Percentiles rank a stretch among this genome's conserved stretches.
Conservation (phyloP, 2,797 vertebrate genomes). For the Allobates femoralis region DNA sequence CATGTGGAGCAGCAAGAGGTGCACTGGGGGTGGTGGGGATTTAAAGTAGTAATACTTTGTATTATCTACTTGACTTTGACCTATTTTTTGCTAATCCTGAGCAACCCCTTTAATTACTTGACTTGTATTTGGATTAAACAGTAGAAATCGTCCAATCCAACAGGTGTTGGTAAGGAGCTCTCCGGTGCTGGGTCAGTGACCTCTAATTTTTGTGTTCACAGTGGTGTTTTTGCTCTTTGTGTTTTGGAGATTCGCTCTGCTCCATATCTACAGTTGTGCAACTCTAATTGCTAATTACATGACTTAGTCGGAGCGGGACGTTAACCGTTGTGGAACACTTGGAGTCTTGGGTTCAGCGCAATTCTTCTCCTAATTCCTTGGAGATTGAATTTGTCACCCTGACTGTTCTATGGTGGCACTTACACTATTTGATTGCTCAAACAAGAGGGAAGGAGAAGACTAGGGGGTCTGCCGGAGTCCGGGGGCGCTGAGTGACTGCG, state of each 20-base stretch:
- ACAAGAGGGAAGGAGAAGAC: background rate
- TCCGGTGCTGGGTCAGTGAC: background rate
- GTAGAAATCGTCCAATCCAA: no score
- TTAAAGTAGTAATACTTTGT: no score
- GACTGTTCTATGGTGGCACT: constrained; percentile 59
- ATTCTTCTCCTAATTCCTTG: constrained; percentile 13
- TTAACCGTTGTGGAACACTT: constrained; percentile 46
- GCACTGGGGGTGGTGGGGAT: no score
- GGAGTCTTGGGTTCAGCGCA: constrained; percentile 43
- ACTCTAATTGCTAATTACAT: constrained; percentile 58
- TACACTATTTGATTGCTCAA: constrained; percentile 57
- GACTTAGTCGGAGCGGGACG: constrained; percentile 51
- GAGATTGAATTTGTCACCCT: constrained; percentile 47
- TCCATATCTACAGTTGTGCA: constrained; percentile 39
- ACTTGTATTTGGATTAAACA: no score
- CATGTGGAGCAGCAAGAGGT: no score
- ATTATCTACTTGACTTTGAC: no score
- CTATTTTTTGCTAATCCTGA: no score
- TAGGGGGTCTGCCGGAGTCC: background rate
- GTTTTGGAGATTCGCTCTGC: background rate
- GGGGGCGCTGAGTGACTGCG: constrained; percentile 50
- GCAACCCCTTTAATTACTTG: no score
- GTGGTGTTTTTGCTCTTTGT: background rate
- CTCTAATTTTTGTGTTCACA: background rate
- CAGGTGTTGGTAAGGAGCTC: no score